Conservation (phyloP, 2,797 vertebrate species). For the Coranthus polyacanthus region DNA sequence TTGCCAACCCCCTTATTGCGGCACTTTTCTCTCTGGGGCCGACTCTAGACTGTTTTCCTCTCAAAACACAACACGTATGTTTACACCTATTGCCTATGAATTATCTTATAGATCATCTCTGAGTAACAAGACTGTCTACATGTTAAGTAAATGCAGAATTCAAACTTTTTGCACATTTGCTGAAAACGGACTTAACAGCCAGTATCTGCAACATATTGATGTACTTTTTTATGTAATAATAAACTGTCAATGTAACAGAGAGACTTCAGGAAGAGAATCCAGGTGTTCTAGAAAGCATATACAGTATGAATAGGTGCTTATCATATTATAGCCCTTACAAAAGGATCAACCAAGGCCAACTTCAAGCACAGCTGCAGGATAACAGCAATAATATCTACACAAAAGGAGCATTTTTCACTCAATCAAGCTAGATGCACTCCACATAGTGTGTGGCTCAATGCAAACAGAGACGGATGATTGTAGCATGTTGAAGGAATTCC, state of each 20-base stretch:
- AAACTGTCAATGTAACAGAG: background rate
- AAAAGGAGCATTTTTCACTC: conserved; percentile 54
- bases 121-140: conserved; percentile 27
- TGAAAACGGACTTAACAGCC: no score
- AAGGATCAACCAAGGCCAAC: conserved; percentile 49
- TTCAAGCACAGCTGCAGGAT: conserved; percentile 30
- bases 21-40: conserved; percentile 71
- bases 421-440: conserved; percentile 15
- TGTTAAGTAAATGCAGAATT: conserved; percentile 11
- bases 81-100: conserved; percentile 42
- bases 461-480: conserved; percentile 23
- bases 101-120: conserved; percentile 32
- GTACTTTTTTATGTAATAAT: background rate
- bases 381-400: conserved; percentile 43
- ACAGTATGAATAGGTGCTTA: conserved; percentile 15
- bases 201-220: background rate
- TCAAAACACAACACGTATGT: conserved; percentile 54
- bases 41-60: conserved; percentile 71
- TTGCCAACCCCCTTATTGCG: conserved; percentile 67
- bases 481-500: conserved; percentile 28
- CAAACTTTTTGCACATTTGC: background rate
- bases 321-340: conserved; percentile 38
- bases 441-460: background rate
- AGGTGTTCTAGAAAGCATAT: conserved; percentile 12
- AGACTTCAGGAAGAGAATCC: conserved; percentile 31